These are phyloP conservation scores for Spisula subtruncata DNA, from an alignment of 2,888 invertebrate species.

Conservation along the genomic window DNA sequence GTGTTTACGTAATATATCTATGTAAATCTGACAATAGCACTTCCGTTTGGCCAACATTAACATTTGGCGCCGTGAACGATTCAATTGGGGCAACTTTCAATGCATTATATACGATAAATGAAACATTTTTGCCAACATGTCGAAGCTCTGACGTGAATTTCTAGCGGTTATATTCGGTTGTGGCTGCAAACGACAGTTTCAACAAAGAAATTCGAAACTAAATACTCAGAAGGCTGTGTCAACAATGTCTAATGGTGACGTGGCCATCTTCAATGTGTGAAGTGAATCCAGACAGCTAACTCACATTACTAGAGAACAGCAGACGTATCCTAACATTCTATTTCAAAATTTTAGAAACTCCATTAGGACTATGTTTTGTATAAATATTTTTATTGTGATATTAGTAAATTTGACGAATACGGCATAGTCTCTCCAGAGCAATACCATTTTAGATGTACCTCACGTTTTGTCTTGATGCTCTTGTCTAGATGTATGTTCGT, in stretches of 20 bases:
- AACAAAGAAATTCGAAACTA: not conserved
- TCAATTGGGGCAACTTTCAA: not conserved
- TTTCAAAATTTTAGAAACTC: too few relatives aligned
- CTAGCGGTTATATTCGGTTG: not conserved
- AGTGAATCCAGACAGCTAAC: not conserved
- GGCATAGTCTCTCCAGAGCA: not conserved
- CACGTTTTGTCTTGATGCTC: too few relatives aligned
- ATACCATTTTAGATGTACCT: too few relatives aligned
- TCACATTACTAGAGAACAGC: not conserved
- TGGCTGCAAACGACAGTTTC: not conserved
- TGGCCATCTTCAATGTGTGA: not conserved
- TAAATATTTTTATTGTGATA: too few relatives aligned
- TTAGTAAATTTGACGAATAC: not conserved
- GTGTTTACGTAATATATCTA: not conserved
- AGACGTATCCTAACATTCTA: not conserved
- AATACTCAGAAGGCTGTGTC: not conserved
- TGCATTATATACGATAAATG: not conserved
- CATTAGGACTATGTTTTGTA: too few relatives aligned
- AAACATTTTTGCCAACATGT: not conserved
- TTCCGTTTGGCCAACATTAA: not conserved
- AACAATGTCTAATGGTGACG: not conserved
- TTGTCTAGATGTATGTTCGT: too few relatives aligned
- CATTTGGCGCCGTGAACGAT: not conserved
- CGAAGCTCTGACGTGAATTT: not conserved
- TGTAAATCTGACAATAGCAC: not conserved